phyloP scores from a whole-genome alignment of 2,113 vertebrate genomes.

The Donacobius atricapilla region DNA sequence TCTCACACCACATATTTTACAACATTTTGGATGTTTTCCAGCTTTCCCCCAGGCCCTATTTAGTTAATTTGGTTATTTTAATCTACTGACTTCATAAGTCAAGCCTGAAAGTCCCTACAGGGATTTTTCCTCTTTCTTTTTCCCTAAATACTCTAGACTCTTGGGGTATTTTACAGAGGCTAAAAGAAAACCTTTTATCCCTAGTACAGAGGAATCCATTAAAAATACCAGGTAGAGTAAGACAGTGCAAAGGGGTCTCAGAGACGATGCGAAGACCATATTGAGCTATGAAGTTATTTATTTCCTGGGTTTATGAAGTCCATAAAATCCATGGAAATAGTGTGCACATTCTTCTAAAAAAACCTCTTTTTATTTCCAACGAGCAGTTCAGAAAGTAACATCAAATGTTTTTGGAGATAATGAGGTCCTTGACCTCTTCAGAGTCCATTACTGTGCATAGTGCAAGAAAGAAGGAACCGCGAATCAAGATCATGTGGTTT shows the following conservation, averaged over 20 bases:
- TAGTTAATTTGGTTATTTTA: constrained; percentile 8
- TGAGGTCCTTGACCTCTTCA: background rate
- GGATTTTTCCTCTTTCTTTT: background rate
- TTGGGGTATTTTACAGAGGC: background rate
- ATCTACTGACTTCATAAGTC: background rate
- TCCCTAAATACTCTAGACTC: background rate
- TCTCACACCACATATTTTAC: background rate
- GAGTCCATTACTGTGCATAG: background rate
- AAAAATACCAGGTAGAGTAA: background rate
- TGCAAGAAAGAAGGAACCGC: background rate
- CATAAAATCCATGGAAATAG: background rate
- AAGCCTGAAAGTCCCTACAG: background rate
- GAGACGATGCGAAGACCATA: background rate
- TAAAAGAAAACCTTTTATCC: background rate
- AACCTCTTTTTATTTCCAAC: background rate
- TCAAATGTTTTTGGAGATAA: background rate
- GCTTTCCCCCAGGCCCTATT: background rate
- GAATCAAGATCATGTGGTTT: background rate
- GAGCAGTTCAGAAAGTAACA: background rate
- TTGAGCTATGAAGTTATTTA: background rate
- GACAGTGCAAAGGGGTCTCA: background rate
- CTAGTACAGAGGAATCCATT: background rate
- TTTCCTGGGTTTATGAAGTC: background rate
- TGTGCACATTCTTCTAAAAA: background rate
- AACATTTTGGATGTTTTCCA: background rate